phyloP scores from a whole-genome alignment of 2,113 vertebrate species.

The Chaetorhynchus papuensis region DNA sequence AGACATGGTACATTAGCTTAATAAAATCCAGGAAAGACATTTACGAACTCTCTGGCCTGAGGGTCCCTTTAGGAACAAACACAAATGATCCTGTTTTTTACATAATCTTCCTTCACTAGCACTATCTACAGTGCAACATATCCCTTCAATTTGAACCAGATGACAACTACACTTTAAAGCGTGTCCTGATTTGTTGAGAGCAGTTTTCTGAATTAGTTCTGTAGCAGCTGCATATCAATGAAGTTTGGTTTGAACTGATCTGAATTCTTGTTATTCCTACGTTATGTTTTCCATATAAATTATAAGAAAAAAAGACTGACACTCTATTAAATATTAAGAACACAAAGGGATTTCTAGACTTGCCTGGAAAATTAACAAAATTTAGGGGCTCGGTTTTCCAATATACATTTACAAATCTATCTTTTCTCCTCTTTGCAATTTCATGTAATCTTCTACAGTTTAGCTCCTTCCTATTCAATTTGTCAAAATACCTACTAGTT shows the following conservation, averaged over 20 bases:
- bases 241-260: not conserved
- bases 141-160: not conserved
- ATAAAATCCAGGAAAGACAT: conserved; percentile 26
- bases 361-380: not conserved
- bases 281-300: not conserved
- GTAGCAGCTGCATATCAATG: not conserved
- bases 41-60: not conserved
- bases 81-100: not conserved
- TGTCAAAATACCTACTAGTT: not conserved
- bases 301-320: not conserved
- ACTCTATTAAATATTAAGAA: not conserved
- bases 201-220: not conserved
- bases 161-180: not conserved
- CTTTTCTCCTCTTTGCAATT: not conserved
- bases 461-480: not conserved
- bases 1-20: conserved; percentile 41
- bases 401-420: not conserved
- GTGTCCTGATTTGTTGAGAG: not conserved
- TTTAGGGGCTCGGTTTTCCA: not conserved
- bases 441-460: not conserved
- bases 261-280: not conserved
- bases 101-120: not conserved
- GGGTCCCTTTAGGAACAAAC: conserved; percentile 10
- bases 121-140: not conserved
- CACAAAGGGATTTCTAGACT: not conserved